Base-by-base conservation (phyloP, 2,888 invertebrate genomes). In the Bellardia bayeri region DNA sequence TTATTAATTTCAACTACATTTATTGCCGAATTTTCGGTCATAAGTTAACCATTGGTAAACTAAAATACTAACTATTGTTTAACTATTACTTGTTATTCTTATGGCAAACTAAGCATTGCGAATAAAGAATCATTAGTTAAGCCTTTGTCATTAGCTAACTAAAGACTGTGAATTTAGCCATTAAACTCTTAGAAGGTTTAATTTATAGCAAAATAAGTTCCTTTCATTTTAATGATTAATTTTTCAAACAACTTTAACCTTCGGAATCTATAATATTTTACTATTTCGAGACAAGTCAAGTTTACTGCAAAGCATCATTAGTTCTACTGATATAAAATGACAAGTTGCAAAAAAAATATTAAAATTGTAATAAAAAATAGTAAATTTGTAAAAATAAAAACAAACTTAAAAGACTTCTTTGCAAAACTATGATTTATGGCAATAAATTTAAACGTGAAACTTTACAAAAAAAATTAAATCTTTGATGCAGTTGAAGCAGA, bases 321-420 rank as follows among this genome's bases (percentile, higher is more conserved):
- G 75, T 86, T 75, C 33, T 74, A 49, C 30, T 69, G 74, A 82
- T 86, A 82, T 69, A 42, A 86, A 82, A 79, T 79, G 82, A 86
- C 86, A 83, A 80, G 74, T 76, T 80, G 69, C 14, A 37, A 16
- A 40, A 14, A 30, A 69, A 30, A 51, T 2, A 45, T 13, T 2
- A 45, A 45, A 13, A 45, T 2, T 13, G 4, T 13, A 16, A 40
- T 8, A 54, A 45, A 63, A 68, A 45, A 45, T 40, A 56, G 56
- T 9, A n/a, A 45, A 45, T 45, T 61, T 42, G 45, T 58, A 30
- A n/a, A 61, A 61, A 81, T n/a, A 30, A 74, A 42, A 2, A 14
- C n/a, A 66, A 37, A 69, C 51, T 71, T 33, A 8, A 61, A 66
- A 68, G 49, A 71, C 40, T 82, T 71, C 54, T 69, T 79, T 71